Conservation (phyloP, 2,888 invertebrate genomes). For the Eurytoma californica region DNA sequence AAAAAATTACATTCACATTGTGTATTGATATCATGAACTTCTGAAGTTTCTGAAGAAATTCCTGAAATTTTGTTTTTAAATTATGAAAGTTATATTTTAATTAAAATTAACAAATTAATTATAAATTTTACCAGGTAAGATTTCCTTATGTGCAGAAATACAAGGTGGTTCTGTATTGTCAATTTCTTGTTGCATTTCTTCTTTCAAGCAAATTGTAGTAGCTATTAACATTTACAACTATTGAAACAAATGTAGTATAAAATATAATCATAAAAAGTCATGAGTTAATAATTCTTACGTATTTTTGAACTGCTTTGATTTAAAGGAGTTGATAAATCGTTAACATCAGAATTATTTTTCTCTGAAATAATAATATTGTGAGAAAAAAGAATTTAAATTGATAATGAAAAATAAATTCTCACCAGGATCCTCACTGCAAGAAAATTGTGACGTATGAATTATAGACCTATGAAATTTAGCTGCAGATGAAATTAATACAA, state of each 20-base stretch:
- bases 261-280: too few species aligned
- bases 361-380: background rate
- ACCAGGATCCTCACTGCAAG: background rate
- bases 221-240: too few species aligned
- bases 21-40: background rate
- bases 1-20: background rate
- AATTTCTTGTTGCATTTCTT: too few species aligned
- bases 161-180: too few species aligned
- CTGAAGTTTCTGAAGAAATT: background rate
- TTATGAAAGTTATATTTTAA: too few species aligned
- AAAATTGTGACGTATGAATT: conserved; percentile 20
- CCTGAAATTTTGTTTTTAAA: background rate
- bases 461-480: background rate
- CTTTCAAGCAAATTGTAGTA: too few species aligned
- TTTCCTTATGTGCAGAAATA: background rate
- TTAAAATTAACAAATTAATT: background rate
- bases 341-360: background rate
- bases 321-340: background rate
- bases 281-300: background rate
- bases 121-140: conserved; percentile 5
- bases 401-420: too few species aligned
- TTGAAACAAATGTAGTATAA: too few species aligned
- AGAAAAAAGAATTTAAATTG: too few species aligned
- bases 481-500: background rate
- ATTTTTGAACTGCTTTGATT: background rate